Evolutionary conservation across 2,797 vertebrate species (phyloP).

Genomic region (Enteromius argenteus): DNA sequence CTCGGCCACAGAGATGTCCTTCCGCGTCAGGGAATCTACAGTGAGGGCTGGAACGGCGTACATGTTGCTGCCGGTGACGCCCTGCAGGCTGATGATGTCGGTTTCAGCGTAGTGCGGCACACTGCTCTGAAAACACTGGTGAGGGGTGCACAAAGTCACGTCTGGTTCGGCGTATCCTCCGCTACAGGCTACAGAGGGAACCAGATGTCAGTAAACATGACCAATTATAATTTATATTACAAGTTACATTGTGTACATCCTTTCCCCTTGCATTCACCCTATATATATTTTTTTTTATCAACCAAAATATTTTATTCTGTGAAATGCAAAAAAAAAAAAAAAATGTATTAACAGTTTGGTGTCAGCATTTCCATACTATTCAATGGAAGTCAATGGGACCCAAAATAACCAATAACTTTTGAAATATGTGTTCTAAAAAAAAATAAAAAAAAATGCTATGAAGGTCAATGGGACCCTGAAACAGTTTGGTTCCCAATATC

Average conservation of each 20-base stretch:
- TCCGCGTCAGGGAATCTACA: conserved; percentile 88
- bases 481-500: neutral
- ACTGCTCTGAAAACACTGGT: conserved; percentile 87
- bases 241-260: neutral
- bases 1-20: conserved; percentile 88
- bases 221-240: neutral
- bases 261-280: neutral
- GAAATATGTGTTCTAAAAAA: neutral
- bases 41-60: conserved; percentile 89
- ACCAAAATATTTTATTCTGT: neutral
- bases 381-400: neutral
- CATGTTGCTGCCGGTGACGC: conserved; percentile 91
- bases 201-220: neutral
- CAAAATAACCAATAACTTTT: neutral
- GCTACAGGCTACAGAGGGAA: conserved; percentile 75
- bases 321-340: neutral
- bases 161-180: conserved; percentile 90
- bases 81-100: conserved; percentile 88
- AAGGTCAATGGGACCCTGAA: neutral
- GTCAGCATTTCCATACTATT: neutral
- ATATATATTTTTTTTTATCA: neutral
- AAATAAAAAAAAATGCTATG: neutral
- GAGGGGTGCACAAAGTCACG: conserved; percentile 88
- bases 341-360: neutral
- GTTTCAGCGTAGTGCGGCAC: conserved; percentile 89